phyloP scores from a whole-genome alignment of 2,888 invertebrate species.

The Protodeltote pygarga region DNA sequence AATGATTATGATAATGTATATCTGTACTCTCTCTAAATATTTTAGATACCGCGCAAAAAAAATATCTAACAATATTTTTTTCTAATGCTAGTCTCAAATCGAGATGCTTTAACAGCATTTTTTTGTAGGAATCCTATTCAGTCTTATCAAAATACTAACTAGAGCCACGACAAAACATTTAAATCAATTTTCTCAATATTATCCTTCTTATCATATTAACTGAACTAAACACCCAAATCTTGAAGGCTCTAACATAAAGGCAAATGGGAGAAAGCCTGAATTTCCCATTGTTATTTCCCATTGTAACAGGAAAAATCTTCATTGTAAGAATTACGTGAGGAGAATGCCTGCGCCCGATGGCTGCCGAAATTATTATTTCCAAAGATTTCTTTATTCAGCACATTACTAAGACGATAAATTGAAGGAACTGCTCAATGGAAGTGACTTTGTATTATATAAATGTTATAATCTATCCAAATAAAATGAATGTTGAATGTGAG shows the following conservation, averaged over 20 bases:
- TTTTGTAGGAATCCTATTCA: too few relatives aligned
- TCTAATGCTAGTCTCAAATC: too few relatives aligned
- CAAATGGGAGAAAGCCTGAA: slow-evolving; percentile 43
- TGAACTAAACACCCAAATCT: slow-evolving; percentile 39
- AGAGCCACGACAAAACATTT: too few relatives aligned
- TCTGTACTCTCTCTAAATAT: too few relatives aligned
- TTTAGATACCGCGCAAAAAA: too few relatives aligned
- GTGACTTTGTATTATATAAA: slow-evolving; percentile 13
- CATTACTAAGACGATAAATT: slow-evolving; percentile 52
- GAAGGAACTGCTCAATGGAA: slow-evolving; percentile 42
- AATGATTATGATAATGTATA: too few relatives aligned
- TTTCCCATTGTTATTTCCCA: slow-evolving; percentile 67
- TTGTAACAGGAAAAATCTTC: slow-evolving; percentile 69
- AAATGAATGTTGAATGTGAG: too few relatives aligned
- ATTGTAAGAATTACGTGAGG: slow-evolving; percentile 76
- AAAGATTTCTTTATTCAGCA: slow-evolving; percentile 63
- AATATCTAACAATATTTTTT: too few relatives aligned
- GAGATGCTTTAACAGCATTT: too few relatives aligned
- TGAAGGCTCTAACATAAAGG: slow-evolving; percentile 21
- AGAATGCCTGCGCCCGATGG: slow-evolving; percentile 67
- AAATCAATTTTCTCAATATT: slow-evolving; percentile 20
- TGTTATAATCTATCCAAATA: too few relatives aligned
- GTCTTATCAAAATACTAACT: too few relatives aligned
- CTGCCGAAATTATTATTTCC: slow-evolving; percentile 71
- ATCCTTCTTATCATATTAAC: slow-evolving; percentile 46